phyloP scores from a whole-genome alignment of 2,113 vertebrate genomes.

The Microcebus tavaratra region DNA sequence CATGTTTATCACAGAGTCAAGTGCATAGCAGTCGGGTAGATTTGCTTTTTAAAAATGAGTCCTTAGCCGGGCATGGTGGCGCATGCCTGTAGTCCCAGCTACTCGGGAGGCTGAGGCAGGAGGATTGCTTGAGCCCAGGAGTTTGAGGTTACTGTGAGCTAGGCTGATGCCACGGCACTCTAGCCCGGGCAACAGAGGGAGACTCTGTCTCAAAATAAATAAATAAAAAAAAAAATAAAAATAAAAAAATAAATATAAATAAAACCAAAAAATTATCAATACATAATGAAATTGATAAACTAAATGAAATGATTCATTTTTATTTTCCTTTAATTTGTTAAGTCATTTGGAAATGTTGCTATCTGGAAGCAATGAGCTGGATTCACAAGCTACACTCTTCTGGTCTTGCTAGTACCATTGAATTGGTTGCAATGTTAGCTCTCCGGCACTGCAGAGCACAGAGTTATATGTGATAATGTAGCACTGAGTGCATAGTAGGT shows the following conservation, averaged over 20 bases:
- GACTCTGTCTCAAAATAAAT: no score
- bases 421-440: fast-evolving
- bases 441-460: background rate
- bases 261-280: no score
- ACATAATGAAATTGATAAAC: background rate
- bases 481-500: background rate
- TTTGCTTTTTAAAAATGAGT: background rate
- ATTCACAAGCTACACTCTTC: background rate
- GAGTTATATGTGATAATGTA: background rate
- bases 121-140: no score
- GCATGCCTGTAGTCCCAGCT: no score
- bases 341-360: background rate
- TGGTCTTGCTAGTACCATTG: background rate
- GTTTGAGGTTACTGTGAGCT: no score
- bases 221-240: no score
- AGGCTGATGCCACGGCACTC: no score
- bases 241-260: no score
- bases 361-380: background rate
- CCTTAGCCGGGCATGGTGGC: background rate
- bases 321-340: background rate
- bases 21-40: background rate
- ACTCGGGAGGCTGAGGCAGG: no score
- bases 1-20: background rate
- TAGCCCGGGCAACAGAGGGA: no score
- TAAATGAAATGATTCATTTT: background rate